Evolutionary conservation across 2,888 invertebrate genomes (phyloP), one percentile per base, ranked within the genome.

Genomic region (Holacanthella duospinosa): DNA sequence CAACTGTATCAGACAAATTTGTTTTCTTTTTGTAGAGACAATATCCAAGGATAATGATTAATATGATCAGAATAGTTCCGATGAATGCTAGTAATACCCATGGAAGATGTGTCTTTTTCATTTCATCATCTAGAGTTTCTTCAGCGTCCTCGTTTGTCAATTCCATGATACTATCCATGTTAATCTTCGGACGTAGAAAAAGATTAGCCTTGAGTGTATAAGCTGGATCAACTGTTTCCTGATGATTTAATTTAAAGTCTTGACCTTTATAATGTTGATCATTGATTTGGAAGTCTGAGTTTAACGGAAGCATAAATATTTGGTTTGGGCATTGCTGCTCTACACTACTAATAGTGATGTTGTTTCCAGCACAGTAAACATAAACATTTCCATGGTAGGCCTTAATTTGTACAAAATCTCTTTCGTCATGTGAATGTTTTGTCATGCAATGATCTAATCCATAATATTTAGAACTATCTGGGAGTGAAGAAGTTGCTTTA

Each of bases 321-420:
- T 60, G 4, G 12, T 60, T 26, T n/a, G 60, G 60, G 27, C 60
- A 60, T 2, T 16, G 27, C 9, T 60, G 36, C 26, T 1, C 25
- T 21, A 9, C 24, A 3, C 59, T 43, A 12, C 9, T 9, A 6
- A 53, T 24, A 6, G 4, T n/a, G 9, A 53, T 12, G 21, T 12
- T n/a, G n/a, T 2, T 24, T 26, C 43, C 27, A 4, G 28, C 26
- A 27, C 60, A 60, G 60, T 60, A 60, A 12, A 60, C 48, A 12
- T 53, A 26, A 24, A 6, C 26, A 4, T 1, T n/a, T 4, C 29
- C 29, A 2, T 29, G n/a, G 29, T 27, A 25, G 4, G 44, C 24
- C 27, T 60, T 60, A 2, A 60, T 4, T 24, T 53, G 60, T 2
- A 60, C 43, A 44, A 48, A 60, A 2, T 60, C 53, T 3, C 19